Base-by-base conservation (phyloP, 64 coral and sea anemone genomes). In the Platygyra sinensis region DNA sequence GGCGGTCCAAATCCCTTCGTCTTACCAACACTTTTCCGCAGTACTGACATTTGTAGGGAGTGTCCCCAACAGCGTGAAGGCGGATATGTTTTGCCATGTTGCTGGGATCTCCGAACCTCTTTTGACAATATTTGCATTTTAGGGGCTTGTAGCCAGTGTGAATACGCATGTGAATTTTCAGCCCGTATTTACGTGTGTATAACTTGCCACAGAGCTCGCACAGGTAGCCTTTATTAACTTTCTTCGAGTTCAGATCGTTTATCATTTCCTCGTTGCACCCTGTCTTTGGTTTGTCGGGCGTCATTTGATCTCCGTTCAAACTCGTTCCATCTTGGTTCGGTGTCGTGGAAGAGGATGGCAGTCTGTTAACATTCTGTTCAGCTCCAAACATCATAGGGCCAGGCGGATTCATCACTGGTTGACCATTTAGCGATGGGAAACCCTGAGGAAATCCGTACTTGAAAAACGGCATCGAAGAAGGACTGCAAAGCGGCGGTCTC, bases 61-160 rank as follows among this genome's bases (percentile, higher is more conserved):
- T 99, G 80, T 99, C 97, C 30, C 97, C 97, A 31, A 99, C 97
- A 16, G 97, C 97, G 69, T 99, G 97, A 29, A 99, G 91, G 8
- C 97, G 94, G 13, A 99, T 99, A 60, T 99, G 97, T 77, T 99
- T 99, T 0, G 97, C 97, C 97, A 99, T 99, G 67, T 99, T 99
- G 74, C 97, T 99, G 7, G 97, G 97, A 55, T 99, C 97, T 31
- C 97, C 97, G 75, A 99, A 99, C 57, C 97, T 73, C 90, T 99
- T 99, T 86, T 99, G 97, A 87, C 97, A 99, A 65, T 99, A 99
- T 59, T 99, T 99, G 91, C 97, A 99, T 65, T 99, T 99, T 52
- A 99, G 55, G 17, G 97, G 97, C 75, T 99, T 99, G 32, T 99
- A 99, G 7, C 97, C 97, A 62, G 97, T 99, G 72, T 99, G 97